Percentiles rank a stretch among this genome's conserved stretches.
Conservation (phyloP, 2,113 vertebrate genomes). For the Lepus europaeus region DNA sequence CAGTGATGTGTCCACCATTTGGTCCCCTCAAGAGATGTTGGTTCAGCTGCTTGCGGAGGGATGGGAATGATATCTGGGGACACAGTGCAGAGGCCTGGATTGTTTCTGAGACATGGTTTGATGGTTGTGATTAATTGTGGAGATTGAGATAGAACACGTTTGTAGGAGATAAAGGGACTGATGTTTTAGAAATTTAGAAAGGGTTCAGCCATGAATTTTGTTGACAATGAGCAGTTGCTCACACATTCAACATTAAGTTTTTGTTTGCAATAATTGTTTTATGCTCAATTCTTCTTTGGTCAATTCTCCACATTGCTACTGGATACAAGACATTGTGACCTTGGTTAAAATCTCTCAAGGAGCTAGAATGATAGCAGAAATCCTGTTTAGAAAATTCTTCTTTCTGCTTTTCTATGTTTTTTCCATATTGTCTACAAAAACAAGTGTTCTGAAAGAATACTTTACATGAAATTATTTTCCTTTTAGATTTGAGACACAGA, state of each 20-base stretch:
- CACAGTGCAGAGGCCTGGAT: background rate
- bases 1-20: constrained; percentile 81
- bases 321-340: background rate
- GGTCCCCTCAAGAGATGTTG: constrained; percentile 77
- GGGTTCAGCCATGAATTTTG: background rate
- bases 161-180: constrained; percentile 34
- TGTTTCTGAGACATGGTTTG: constrained; percentile 47
- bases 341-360: background rate
- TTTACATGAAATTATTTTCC: background rate
- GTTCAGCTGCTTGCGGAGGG: constrained; percentile 82
- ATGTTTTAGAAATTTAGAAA: background rate
- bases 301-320: background rate
- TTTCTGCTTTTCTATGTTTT: background rate
- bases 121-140: constrained; percentile 71
- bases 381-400: background rate
- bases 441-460: background rate
- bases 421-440: background rate
- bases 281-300: background rate
- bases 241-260: background rate
- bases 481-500: too few species aligned
- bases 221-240: constrained; percentile 12
- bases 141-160: background rate
- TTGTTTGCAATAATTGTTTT: background rate
- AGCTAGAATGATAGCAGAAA: background rate
- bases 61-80: constrained; percentile 77